phyloP scores from a whole-genome alignment of 2,888 invertebrate genomes.

The Nowickia ferox region DNA sequence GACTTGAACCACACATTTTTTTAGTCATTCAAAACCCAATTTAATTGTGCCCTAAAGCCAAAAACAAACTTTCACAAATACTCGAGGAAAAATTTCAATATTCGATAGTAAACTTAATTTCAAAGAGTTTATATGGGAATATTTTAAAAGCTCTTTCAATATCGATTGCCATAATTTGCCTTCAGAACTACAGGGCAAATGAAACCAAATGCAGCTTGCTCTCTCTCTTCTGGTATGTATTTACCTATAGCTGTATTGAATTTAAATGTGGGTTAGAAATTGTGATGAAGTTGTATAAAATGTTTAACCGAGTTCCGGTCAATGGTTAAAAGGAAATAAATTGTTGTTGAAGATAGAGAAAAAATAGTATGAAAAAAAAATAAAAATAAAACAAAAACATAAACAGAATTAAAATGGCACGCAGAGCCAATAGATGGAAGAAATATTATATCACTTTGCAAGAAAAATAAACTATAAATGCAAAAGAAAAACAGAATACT shows the following conservation, averaged over 20 bases:
- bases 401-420: conserved; percentile 42
- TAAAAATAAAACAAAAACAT: conserved; percentile 20
- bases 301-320: conserved; percentile 67
- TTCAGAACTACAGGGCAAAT: conserved; percentile 7
- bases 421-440: neutral
- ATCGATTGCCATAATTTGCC: neutral
- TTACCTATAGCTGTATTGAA: conserved; percentile 29
- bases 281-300: conserved; percentile 70
- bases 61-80: no score
- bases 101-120: no score
- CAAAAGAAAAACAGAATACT: neutral
- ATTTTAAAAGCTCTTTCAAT: no score
- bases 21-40: no score
- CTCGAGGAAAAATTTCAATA: no score
- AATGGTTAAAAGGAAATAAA: conserved; percentile 66
- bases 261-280: conserved; percentile 61
- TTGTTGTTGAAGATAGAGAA: conserved; percentile 51
- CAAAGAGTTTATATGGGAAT: no score
- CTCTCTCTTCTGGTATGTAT: neutral
- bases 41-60: no score
- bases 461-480: conserved; percentile 22
- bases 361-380: neutral
- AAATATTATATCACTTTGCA: conserved; percentile 32
- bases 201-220: neutral
- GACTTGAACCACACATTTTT: no score